Conservation (phyloP, 2,888 invertebrate species). For the Pristionchus arcanus region DNA sequence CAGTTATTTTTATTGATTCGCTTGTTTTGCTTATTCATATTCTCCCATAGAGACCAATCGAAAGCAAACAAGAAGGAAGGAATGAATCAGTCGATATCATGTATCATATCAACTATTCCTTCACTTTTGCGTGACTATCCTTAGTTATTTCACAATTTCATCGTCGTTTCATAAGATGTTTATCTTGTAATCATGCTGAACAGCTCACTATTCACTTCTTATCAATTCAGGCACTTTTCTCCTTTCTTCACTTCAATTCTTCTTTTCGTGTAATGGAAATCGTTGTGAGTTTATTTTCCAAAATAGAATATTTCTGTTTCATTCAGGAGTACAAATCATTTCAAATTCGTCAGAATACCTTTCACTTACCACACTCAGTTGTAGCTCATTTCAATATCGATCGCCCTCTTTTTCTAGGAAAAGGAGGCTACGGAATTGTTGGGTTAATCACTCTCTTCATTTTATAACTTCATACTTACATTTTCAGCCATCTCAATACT, state of each 20-base stretch:
- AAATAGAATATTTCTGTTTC: not conserved
- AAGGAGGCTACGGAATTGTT: constrained; percentile 28
- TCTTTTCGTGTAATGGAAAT: not conserved
- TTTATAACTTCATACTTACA: not conserved
- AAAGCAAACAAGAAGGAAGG: not conserved
- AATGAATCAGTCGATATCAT: not conserved
- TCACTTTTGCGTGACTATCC: not conserved
- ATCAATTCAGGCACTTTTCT: not conserved
- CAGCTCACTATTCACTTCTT: not conserved
- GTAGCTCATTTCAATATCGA: not conserved
- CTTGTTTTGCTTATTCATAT: not conserved
- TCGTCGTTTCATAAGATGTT: not conserved
- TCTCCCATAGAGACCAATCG: not conserved
- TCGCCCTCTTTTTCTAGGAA: constrained; percentile 3
- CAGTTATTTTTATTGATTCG: too few species aligned
- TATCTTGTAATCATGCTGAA: not conserved
- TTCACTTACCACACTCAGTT: not conserved
- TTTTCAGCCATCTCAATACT: not conserved
- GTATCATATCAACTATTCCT: not conserved
- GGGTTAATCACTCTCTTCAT: too few species aligned
- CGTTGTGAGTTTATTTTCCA: not conserved
- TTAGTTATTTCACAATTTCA: not conserved
- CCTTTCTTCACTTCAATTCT: not conserved
- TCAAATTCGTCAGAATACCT: not conserved
- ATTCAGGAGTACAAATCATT: not conserved